Evolutionary conservation across 2,113 vertebrate genomes (phyloP).

Genomic region (Malurus alboscapulatus): DNA sequence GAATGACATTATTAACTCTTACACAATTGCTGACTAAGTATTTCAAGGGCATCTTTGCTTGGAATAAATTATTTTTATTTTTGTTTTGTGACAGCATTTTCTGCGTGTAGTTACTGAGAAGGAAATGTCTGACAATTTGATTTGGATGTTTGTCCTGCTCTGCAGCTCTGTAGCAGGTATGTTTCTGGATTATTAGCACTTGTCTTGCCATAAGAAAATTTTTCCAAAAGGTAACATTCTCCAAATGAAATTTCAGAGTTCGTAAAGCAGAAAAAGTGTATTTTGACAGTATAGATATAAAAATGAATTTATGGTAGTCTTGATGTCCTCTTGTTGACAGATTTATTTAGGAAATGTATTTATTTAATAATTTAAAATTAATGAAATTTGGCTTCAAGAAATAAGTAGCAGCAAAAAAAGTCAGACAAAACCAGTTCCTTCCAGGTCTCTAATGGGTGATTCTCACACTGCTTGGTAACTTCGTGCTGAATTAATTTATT

Average conservation of each 20-base stretch:
- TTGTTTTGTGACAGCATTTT: constrained; percentile 35
- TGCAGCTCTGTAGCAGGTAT: constrained; percentile 37
- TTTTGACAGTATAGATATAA: background rate
- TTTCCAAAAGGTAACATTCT: background rate
- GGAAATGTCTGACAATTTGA: background rate
- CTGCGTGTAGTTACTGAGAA: background rate
- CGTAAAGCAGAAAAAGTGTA: background rate
- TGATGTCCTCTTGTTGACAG: background rate
- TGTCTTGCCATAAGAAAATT: background rate
- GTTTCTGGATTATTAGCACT: background rate
- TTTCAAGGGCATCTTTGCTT: background rate
- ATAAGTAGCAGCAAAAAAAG: background rate
- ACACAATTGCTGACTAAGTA: background rate
- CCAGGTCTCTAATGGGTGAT: background rate
- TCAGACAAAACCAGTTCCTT: background rate
- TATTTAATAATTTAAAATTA: background rate
- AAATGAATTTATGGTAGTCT: background rate
- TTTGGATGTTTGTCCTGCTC: constrained; percentile 16
- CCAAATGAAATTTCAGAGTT: background rate
- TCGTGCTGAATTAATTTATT: background rate
- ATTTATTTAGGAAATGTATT: background rate
- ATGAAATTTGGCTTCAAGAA: background rate
- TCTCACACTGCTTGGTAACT: background rate
- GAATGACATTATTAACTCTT: background rate
- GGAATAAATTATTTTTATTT: background rate